Base-by-base conservation (phyloP, 1,140 invertebrate species). In the Charaxes varanes region DNA sequence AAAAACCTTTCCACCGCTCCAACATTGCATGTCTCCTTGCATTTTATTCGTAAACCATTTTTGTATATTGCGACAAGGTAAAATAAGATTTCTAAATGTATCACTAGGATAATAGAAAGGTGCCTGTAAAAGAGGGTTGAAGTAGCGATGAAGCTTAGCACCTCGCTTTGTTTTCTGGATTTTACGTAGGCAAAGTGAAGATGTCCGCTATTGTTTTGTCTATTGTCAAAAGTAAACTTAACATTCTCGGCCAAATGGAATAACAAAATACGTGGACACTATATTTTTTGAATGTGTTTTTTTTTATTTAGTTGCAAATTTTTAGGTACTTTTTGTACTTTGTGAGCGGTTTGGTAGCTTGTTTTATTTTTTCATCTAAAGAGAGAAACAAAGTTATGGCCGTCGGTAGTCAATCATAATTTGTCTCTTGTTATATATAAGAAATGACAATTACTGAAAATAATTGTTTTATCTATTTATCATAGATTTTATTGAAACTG, bases 141-240 rank as follows among this genome's bases (percentile, higher is more conserved):
- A 35, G 28, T 43, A 35, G 41, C 43, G 11, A 53, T 55, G 48
- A 53, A 53, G 48, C 57, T 51, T 55, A 48, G 47, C 44, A 32
- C 37, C 23, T 50, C 31, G 47, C 36, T 33, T 47, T 32, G 43
- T 47, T 48, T 54, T 37, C 33, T 37, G 36, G 33, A 41, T 58
- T 58, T 62, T 57, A 57, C 36, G 45, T 46, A 48, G 40, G 18
- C 34, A 32, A 40, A 46, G 48, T 43, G 30, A 42, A 41, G 28
- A 26, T 35, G 41, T 40, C 23, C 41, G n/a, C 48, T 44, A 34
- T 48, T 45, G 17, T 34, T 26, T 41, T 35, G 35, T 48, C 17
- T 33, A 28, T 14, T n/a, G 22, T 49, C 37, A 34, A 38, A 26
- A 27, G 43, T 38, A 35, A 38, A 33, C 28, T 43, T 43, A 23